A percentile compares a stretch with the other conserved stretches of the same genome.
These are phyloP conservation scores for Eurystomus gularis DNA, from an alignment of 2,113 vertebrate genomes.

Conservation along the genomic window DNA sequence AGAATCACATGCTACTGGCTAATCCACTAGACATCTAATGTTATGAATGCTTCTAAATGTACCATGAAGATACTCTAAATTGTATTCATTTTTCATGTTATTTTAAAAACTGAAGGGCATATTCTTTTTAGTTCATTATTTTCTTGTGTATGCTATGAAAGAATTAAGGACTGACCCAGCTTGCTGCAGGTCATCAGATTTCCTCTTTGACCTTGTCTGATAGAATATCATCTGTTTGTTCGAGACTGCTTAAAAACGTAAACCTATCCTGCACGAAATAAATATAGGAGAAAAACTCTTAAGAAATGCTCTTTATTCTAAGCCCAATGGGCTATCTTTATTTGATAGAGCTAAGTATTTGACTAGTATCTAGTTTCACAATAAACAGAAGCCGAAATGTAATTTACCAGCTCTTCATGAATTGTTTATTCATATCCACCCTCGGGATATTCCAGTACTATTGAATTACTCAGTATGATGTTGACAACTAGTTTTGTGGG, in stretches of 20 bases:
- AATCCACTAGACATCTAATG: not conserved
- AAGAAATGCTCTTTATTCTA: conserved; percentile 38
- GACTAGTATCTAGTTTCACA: conserved; percentile 53
- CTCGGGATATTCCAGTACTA: conserved; percentile 42
- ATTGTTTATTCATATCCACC: conserved; percentile 65
- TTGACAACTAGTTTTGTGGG: conserved; percentile 42
- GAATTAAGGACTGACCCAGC: conserved; percentile 4
- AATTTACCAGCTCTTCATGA: conserved; percentile 65
- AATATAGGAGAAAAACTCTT: conserved; percentile 3
- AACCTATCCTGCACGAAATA: not conserved
- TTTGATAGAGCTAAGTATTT: conserved; percentile 41
- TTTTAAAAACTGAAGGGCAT: not conserved
- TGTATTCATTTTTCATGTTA: not conserved
- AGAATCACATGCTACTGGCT: not conserved
- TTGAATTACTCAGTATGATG: conserved; percentile 59
- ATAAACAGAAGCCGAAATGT: conserved; percentile 65
- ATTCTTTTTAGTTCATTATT: not conserved
- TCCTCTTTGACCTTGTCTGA: conserved; percentile 27
- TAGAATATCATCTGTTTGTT: not conserved
- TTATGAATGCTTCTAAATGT: not conserved
- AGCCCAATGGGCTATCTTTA: conserved; percentile 22
- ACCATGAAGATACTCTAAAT: not conserved
- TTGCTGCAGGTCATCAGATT: conserved; percentile 26
- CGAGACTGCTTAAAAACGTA: not conserved
- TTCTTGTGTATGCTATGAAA: not conserved